Evolutionary conservation across 1,140 invertebrate species (phyloP).

Genomic region (Popillia japonica): DNA sequence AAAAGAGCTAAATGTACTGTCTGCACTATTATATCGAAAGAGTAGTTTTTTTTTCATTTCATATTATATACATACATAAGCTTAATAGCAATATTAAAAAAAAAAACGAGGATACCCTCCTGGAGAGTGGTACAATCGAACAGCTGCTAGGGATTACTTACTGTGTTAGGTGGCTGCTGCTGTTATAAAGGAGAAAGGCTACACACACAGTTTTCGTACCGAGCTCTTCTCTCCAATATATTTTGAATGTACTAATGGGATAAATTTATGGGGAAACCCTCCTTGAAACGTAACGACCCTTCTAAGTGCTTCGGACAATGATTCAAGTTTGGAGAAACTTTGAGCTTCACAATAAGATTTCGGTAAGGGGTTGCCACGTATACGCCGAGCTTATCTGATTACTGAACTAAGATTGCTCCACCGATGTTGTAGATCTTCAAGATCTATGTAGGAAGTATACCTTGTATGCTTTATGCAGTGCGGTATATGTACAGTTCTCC

Average conservation of each 20-base stretch:
- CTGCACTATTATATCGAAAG: too few relatives aligned
- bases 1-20: too few relatives aligned
- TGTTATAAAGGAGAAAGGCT: neutral
- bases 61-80: too few relatives aligned
- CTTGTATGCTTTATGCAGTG: too few relatives aligned
- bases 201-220: neutral
- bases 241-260: conserved; percentile 13
- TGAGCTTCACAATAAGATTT: conserved; percentile 23
- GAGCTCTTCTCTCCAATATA: neutral
- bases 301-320: conserved; percentile 17
- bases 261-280: conserved; percentile 30
- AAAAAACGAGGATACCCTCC: neutral
- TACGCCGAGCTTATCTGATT: neutral
- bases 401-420: neutral
- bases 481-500: too few relatives aligned
- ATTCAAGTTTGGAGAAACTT: conserved; percentile 26
- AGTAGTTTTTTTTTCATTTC: too few relatives aligned
- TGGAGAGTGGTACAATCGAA: neutral
- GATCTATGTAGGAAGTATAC: neutral
- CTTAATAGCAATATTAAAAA: too few relatives aligned
- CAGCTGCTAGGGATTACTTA: conserved; percentile 3
- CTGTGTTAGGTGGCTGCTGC: neutral
- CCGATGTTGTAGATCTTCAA: conserved; percentile 14
- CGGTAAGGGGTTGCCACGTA: neutral
- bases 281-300: neutral